These are phyloP conservation scores for Neopipo cinnamomea DNA, from an alignment of 2,113 vertebrate species.

Conservation along the genomic window DNA sequence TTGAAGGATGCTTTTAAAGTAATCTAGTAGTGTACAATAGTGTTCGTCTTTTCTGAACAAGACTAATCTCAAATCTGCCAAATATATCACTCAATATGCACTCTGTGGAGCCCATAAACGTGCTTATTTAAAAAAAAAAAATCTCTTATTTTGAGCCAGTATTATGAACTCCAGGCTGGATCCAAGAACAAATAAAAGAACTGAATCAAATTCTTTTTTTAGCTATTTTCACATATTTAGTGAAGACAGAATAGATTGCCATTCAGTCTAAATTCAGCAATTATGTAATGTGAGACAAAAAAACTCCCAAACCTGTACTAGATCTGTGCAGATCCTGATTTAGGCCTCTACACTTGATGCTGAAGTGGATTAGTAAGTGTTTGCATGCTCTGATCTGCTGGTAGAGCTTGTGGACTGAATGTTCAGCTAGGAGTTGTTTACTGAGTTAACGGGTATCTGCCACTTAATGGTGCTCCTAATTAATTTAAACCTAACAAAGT, in stretches of 20 bases:
- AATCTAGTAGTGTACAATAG: constrained; percentile 41
- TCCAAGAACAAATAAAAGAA: neutral
- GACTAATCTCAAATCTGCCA: neutral
- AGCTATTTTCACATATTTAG: neutral
- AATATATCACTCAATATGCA: neutral
- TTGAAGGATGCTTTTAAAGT: constrained; percentile 16
- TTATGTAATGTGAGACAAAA: neutral
- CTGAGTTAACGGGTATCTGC: neutral
- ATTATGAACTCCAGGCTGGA: neutral
- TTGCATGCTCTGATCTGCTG: neutral
- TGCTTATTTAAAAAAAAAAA: neutral
- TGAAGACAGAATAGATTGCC: neutral
- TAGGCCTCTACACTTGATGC: neutral
- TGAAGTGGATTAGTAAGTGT: neutral
- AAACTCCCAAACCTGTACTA: neutral
- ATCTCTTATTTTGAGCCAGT: neutral
- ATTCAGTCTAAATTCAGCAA: neutral
- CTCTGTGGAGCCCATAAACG: neutral
- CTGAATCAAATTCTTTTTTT: neutral
- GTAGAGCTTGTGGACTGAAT: neutral
- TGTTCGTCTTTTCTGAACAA: neutral
- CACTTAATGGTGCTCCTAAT: neutral
- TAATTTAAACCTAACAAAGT: neutral
- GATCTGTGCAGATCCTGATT: neutral
- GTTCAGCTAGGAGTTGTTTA: neutral